Conservation (phyloP, 53 echinoderm and acorn worm genomes). For the Zoroaster sp. region DNA sequence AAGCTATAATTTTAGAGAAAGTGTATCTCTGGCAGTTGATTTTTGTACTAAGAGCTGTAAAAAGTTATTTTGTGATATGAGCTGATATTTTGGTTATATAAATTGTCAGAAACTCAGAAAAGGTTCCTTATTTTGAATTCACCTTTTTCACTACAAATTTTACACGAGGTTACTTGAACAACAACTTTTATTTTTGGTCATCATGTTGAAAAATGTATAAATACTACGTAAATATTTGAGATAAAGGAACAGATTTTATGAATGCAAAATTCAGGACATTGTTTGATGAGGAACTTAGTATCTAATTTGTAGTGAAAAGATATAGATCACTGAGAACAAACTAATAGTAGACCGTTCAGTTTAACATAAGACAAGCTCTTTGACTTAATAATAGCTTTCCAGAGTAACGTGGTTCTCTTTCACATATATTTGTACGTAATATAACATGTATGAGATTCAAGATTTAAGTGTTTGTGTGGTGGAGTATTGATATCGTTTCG, state of each 20-base stretch:
- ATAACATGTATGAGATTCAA: too few species aligned
- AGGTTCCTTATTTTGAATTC: neutral
- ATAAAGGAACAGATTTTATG: neutral
- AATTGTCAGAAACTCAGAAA: neutral
- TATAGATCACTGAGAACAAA: too few species aligned
- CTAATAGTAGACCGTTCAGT: too few species aligned
- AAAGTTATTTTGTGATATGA: slow-evolving; percentile 12
- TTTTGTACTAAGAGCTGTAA: neutral
- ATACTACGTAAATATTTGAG: neutral
- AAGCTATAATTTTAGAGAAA: neutral
- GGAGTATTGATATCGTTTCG: too few species aligned
- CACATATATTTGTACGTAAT: too few species aligned
- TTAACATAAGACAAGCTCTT: too few species aligned
- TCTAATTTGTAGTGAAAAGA: neutral
- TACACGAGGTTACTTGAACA: neutral
- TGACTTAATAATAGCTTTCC: too few species aligned
- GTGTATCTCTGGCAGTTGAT: neutral
- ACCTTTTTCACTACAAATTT: neutral
- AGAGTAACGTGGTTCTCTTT: too few species aligned
- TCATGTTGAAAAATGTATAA: neutral
- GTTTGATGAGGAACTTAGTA: too few species aligned
- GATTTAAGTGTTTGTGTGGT: too few species aligned
- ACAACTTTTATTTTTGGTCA: neutral
- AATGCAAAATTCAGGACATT: neutral
- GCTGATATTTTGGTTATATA: neutral